A percentile compares a stretch with the other conserved stretches of the same genome.
Conservation (phyloP, 2,113 vertebrate genomes). For the Meriones unguiculatus region DNA sequence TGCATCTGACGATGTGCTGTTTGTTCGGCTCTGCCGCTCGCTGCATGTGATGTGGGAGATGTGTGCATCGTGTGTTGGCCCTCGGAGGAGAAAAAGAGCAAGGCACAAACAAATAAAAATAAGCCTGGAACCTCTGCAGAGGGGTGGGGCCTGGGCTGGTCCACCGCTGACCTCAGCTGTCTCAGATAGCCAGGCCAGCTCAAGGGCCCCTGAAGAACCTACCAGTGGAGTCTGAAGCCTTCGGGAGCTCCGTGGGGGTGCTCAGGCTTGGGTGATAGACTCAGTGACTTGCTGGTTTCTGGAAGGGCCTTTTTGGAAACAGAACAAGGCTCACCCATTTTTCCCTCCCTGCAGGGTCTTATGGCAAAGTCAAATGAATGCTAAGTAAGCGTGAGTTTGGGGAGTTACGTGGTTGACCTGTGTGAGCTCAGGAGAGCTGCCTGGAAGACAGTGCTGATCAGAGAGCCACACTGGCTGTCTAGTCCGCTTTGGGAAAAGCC, state of each 20-base stretch:
- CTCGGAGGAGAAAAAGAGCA: conserved; percentile 74
- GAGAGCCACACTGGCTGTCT: not conserved
- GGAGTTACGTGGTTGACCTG: not conserved
- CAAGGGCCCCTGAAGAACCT: not conserved
- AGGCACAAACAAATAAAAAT: conserved; percentile 64
- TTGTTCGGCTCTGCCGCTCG: conserved; percentile 76
- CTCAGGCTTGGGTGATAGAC: not conserved
- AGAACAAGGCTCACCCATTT: not conserved
- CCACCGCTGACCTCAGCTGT: not conserved
- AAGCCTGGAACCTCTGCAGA: not conserved
- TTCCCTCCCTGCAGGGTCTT: not conserved
- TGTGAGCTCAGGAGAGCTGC: not conserved
- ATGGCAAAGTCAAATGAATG: conserved; percentile 39
- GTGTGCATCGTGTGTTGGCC: conserved; percentile 70
- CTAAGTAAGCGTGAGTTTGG: not conserved
- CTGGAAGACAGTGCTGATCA: not conserved
- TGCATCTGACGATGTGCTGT: conserved; percentile 79
- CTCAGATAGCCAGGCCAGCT: not conserved
- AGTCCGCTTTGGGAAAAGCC: not conserved
- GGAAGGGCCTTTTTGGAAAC: conserved; percentile 52
- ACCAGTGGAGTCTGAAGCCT: not conserved
- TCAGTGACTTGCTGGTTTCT: conserved; percentile 12
- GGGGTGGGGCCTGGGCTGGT: not conserved
- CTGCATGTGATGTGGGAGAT: conserved; percentile 71
- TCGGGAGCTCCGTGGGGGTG: not conserved